Evolutionary conservation across 1,140 invertebrate species (phyloP), one percentile per base, ranked within the genome.

Genomic region (Saccostrea glomerata): DNA sequence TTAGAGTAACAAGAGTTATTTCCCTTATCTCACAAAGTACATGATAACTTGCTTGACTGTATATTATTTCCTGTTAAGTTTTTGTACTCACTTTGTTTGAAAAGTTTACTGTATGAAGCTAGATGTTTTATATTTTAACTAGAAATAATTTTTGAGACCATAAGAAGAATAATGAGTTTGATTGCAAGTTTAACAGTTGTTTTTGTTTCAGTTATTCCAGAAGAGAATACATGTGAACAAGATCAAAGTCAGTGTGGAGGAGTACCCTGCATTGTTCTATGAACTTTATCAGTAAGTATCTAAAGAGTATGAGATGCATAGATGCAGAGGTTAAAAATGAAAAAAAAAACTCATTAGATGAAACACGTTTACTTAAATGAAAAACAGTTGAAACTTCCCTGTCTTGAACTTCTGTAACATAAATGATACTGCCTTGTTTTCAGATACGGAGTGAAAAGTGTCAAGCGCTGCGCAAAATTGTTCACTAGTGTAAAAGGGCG

Each of bases 231-330:
- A 87, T 7, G 25, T 82, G 12, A 77, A 77, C 25, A 77, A 77
- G 25, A 36, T 84, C 63, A 82, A 87, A n/a, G 58, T 87, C 36
- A 83, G 58, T 84, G 11, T 66, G 23, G 82, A 84, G 25, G 86
- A 87, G 84, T 82, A 84, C 17, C 86, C 86, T 40, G 73, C 82
- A 25, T 60, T 87, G n/a, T 87, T 87, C 60, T 7, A 40, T 55
- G 86, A 87, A 87, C 60, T 87, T 40, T 82, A 87, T n/a, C n/a
- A 84, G 86, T 87, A 87, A 84, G 86, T 86, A 12, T 15, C 5
- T 84, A 55, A 23, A 55, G 47, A 47, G 47, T 47, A 47, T 47
- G 47, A 47, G 47, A 9, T 47, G 47, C 47, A 47, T 47, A 36
- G 30, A 36, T 36, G 30, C 30, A 36, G 30, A 36, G 30, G 30